Percentiles rank a stretch among this genome's conserved stretches.
These are phyloP conservation scores for Nebria brevicollis DNA, from an alignment of 2,888 invertebrate genomes.

Conservation along the genomic window DNA sequence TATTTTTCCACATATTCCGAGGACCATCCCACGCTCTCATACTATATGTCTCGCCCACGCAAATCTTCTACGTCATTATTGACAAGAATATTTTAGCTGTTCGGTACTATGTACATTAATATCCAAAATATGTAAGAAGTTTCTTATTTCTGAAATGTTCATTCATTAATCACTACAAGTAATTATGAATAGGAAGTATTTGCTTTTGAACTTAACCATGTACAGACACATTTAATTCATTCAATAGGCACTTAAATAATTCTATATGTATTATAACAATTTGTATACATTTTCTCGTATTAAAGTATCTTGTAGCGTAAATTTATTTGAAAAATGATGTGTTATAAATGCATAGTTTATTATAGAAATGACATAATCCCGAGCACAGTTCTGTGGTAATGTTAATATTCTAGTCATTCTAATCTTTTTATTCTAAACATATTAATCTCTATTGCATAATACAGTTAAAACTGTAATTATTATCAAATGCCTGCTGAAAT, in stretches of 20 bases:
- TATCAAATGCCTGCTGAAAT: neutral
- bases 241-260: neutral
- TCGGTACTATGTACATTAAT: no score
- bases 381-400: neutral
- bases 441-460: neutral
- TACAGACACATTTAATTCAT: neutral
- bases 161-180: neutral
- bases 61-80: no score
- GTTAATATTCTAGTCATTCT: neutral
- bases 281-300: neutral
- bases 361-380: neutral
- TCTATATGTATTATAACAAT: neutral
- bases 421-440: neutral
- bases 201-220: neutral
- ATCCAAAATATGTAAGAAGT: no score
- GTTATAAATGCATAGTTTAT: neutral
- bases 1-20: no score
- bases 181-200: neutral
- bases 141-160: neutral
- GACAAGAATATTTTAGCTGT: no score
- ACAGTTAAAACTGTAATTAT: neutral
- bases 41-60: no score
- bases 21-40: no score
- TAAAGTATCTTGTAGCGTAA: neutral
- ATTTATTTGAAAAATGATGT: neutral